Conservation (phyloP, 2,113 vertebrate species). For the Brachypodius melanocephalos region DNA sequence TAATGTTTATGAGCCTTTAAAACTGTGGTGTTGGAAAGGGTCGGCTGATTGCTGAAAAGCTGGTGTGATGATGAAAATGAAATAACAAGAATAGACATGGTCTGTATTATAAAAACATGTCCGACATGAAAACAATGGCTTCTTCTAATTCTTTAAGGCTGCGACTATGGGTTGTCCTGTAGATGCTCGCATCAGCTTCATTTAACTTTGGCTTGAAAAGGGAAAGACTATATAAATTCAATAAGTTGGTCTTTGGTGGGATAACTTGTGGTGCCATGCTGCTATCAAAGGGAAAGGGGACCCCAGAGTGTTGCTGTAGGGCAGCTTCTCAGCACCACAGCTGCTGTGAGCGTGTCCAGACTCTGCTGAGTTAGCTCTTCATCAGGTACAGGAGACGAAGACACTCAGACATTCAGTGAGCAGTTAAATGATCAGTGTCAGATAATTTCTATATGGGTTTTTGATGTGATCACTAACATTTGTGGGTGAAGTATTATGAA, state of each 20-base stretch:
- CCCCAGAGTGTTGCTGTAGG: background rate
- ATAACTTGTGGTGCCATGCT: background rate
- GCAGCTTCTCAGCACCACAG: background rate
- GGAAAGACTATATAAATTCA: background rate
- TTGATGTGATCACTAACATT: background rate
- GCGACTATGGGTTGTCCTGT: background rate
- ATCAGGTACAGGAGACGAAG: background rate
- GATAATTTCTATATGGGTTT: accelerated
- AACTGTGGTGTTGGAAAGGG: constrained; percentile 45
- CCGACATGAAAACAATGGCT: constrained; percentile 23
- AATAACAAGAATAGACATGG: constrained; percentile 14
- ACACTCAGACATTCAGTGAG: background rate
- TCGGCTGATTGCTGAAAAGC: constrained; percentile 29
- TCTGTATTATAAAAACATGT: constrained; percentile 36
- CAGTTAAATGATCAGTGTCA: background rate
- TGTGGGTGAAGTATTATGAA: background rate
- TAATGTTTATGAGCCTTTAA: constrained; percentile 54
- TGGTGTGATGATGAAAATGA: constrained; percentile 27
- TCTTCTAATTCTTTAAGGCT: background rate
- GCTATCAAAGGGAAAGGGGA: background rate
- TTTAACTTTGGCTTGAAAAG: background rate
- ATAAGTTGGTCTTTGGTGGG: background rate
- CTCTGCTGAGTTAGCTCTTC: background rate
- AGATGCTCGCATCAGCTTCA: background rate
- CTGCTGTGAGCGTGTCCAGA: background rate